Base-by-base conservation (phyloP, 1,140 invertebrate species). In the Drosophila quadrilineata region DNA sequence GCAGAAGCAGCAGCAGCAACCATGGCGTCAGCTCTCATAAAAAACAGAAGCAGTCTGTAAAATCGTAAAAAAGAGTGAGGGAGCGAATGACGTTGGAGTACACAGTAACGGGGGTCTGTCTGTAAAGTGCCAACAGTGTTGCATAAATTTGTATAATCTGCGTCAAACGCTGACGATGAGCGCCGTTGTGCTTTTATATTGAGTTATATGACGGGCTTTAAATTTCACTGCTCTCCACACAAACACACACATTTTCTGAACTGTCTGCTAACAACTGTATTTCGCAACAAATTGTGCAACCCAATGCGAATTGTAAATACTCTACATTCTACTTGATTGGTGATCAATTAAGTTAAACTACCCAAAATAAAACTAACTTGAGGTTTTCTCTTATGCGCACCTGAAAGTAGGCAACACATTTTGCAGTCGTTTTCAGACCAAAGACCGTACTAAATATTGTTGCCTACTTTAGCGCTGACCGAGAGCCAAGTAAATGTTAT, bases 61-160 rank as follows among this genome's bases (percentile, higher is more conserved):
- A 40, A 52, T 60, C 49, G 73, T 77, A 71, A 73, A 71, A 68
- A 71, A 75, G 48, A 40, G 49, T 59, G 70, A 35, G 41, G 24
- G 24, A 45, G 6, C 48, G 41, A 71, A 59, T 16, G 33, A n/a
- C n/a, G n/a, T n/a, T n/a, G n/a, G n/a, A 24, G 31, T n/a, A 35
- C n/a, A n/a, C n/a, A n/a, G n/a, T n/a, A 35, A 57, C 17, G 12
- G 1, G 22, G 10, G 43, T 14, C 19, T 12, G n/a, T 6, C 56
- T 58, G 58, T 43, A 66, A 73, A 84, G 69, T 77, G 73, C 69
- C 77, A 84, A 70, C 73, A 63, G 52, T 82, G 69, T 64, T 82
- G 77, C 77, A 82, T 82, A 82, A 82, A 82, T 82, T 82, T 82
- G 77, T 84, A 82, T 84, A 82, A 82, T 84, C 73, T 70, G 48